These are phyloP conservation scores for Gortyna flavago DNA, from an alignment of 2,888 invertebrate genomes.

Conservation along the genomic window DNA sequence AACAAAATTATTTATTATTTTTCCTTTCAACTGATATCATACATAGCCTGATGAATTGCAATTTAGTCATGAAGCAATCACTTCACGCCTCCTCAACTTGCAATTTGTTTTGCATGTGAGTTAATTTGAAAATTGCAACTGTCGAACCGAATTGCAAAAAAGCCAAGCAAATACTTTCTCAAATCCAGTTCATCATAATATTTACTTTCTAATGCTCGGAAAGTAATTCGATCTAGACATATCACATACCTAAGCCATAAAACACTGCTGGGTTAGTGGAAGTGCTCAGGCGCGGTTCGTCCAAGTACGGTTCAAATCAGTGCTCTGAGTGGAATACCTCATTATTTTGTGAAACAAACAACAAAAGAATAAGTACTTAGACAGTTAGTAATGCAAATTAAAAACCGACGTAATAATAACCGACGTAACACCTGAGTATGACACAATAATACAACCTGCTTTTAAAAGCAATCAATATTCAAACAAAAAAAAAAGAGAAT, in stretches of 20 bases:
- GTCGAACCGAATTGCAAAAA: background rate
- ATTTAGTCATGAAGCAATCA: background rate
- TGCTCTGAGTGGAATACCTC: too few species aligned
- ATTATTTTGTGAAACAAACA: conserved; percentile 2
- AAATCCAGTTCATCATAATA: background rate
- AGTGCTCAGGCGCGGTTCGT: too few species aligned
- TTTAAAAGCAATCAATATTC: background rate
- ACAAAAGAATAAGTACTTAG: background rate
- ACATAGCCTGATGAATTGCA: background rate
- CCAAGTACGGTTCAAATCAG: too few species aligned
- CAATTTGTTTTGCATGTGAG: background rate
- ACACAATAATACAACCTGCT: conserved; percentile 4
- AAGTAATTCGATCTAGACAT: background rate
- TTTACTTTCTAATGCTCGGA: conserved; percentile 20
- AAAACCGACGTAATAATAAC: background rate
- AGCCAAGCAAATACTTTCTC: conserved; percentile 9
- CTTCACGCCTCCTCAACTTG: background rate
- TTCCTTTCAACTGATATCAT: background rate
- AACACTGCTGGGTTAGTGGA: background rate
- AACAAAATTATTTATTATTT: background rate
- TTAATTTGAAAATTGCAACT: background rate
- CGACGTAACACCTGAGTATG: too few species aligned
- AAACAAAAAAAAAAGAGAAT: background rate
- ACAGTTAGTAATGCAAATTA: conserved; percentile 27
- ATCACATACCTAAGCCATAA: background rate